These are phyloP conservation scores for Trichogramma evanescens DNA, from an alignment of 2,888 invertebrate genomes.

Conservation along the genomic window DNA sequence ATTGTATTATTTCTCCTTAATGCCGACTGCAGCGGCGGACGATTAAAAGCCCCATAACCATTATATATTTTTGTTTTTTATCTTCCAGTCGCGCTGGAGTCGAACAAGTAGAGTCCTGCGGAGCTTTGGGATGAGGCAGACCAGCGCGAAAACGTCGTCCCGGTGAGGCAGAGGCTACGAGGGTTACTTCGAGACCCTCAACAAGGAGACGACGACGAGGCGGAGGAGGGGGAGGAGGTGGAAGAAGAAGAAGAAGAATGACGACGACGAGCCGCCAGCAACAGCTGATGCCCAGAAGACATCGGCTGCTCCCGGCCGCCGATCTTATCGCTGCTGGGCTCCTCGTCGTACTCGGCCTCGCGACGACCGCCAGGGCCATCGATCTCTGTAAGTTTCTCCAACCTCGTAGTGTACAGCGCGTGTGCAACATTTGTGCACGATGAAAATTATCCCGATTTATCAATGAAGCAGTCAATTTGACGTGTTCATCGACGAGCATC, in stretches of 20 bases:
- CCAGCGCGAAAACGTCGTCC: slow-evolving; percentile 19
- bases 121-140: no score
- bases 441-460: no score
- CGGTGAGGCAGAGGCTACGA: slow-evolving; percentile 39
- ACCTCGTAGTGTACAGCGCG: no score
- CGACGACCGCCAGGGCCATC: slow-evolving; percentile 32
- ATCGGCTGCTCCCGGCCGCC: slow-evolving; percentile 32
- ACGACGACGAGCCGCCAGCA: slow-evolving; percentile 27
- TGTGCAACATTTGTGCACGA: no score
- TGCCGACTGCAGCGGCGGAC: no score
- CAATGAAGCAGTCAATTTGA: no score
- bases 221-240: not conserved
- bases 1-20: no score
- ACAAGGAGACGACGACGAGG: slow-evolving; percentile 37
- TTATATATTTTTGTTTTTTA: no score
- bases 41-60: no score
- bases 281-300: slow-evolving; percentile 35
- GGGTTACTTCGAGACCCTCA: slow-evolving; percentile 36
- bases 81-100: no score
- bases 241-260: slow-evolving; percentile 5
- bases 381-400: slow-evolving; percentile 39
- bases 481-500: no score
- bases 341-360: slow-evolving; percentile 25
- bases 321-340: slow-evolving; percentile 31
- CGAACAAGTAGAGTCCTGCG: no score